These are phyloP conservation scores for Eupeodes latifasciatus DNA, from an alignment of 2,888 invertebrate genomes.

Conservation along the genomic window DNA sequence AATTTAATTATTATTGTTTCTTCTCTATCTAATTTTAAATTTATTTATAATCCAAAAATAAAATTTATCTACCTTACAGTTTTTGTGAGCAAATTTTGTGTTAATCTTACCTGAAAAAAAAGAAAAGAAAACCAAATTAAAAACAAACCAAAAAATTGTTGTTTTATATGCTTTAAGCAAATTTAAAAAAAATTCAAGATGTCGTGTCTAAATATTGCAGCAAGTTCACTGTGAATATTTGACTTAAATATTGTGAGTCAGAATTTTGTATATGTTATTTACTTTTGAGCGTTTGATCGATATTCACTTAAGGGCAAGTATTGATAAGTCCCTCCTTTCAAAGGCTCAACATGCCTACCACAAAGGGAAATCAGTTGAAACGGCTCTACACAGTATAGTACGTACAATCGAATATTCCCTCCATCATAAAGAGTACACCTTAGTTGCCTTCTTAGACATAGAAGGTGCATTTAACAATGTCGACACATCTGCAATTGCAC, in stretches of 20 bases:
- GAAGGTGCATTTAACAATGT: too few relatives aligned
- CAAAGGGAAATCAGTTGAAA: too few relatives aligned
- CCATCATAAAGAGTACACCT: too few relatives aligned
- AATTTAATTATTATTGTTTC: not conserved
- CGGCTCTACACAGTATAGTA: too few relatives aligned
- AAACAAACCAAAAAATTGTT: conserved; percentile 12
- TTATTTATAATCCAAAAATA: not conserved
- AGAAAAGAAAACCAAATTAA: conserved; percentile 33
- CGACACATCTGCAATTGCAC: too few relatives aligned
- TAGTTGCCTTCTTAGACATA: too few relatives aligned
- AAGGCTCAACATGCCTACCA: too few relatives aligned
- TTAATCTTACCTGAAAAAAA: conserved; percentile 66
- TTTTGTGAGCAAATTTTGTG: not conserved
- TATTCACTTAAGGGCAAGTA: too few relatives aligned
- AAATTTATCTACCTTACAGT: conserved; percentile 24
- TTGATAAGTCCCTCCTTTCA: too few relatives aligned
- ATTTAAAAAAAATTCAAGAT: conserved; percentile 11
- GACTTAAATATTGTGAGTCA: conserved; percentile 31
- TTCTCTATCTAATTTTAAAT: conserved; percentile 10
- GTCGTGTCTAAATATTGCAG: conserved; percentile 28
- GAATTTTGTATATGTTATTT: not conserved
- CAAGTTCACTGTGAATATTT: conserved; percentile 51
- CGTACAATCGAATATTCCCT: too few relatives aligned
- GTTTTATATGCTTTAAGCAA: conserved; percentile 17
- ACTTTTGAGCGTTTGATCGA: too few relatives aligned